Percentiles rank a stretch among this genome's conserved stretches.
Evolutionary conservation across 2,797 vertebrate species (phyloP).

Genomic region (Anas flavirostris): DNA sequence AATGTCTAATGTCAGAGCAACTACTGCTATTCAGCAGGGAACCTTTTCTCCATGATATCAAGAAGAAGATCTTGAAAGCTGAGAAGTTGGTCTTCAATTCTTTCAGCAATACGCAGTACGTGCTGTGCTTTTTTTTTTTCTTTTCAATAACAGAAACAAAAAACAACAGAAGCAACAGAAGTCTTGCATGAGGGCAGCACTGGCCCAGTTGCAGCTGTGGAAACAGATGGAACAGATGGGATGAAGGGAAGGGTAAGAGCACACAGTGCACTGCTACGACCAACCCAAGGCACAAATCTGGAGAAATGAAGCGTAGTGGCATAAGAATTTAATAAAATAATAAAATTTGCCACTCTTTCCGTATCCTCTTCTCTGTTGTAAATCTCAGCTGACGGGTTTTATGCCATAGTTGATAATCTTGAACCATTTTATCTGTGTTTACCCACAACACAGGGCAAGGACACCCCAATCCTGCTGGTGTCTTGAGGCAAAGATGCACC

Average conservation of each 20-base stretch:
- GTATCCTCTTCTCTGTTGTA: background rate
- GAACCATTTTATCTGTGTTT: background rate
- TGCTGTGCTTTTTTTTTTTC: background rate
- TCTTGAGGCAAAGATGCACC: background rate
- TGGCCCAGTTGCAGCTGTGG: rapidly evolving
- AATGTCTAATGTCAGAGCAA: background rate
- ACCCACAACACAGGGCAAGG: background rate
- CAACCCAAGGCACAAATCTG: background rate
- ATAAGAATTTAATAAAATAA: background rate
- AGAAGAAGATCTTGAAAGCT: background rate
- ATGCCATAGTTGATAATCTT: background rate
- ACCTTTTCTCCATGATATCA: background rate
- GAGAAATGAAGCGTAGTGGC: rapidly evolving
- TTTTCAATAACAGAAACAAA: background rate
- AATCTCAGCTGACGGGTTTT: background rate
- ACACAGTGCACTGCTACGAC: rapidly evolving
- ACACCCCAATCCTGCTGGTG: background rate
- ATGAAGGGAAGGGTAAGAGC: background rate
- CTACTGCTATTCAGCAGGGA: background rate
- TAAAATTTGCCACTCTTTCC: background rate
- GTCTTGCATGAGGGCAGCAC: background rate
- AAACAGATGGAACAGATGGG: background rate
- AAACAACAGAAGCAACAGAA: rapidly evolving
- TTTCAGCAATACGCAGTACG: background rate
- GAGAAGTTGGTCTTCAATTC: background rate